A percentile compares a stretch with the other conserved stretches of the same genome.
These are phyloP conservation scores for Lepidothrix coronata DNA, from an alignment of 2,113 vertebrate species.

Conservation along the genomic window DNA sequence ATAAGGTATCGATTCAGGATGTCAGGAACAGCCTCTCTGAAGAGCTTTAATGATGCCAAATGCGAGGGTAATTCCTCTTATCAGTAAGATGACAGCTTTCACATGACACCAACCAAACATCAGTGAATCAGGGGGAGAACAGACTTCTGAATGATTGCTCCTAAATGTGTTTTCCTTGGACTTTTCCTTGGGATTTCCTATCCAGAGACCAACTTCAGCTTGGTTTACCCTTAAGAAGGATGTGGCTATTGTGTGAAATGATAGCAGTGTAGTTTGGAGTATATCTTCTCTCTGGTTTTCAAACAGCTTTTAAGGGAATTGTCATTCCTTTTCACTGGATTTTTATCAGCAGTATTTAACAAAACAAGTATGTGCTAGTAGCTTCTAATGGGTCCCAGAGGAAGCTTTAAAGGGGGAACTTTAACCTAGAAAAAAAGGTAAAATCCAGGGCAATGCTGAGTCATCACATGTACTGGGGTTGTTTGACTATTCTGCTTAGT, in stretches of 20 bases:
- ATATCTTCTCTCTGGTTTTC: background rate
- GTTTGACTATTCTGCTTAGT: background rate
- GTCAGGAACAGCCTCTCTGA: background rate
- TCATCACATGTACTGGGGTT: background rate
- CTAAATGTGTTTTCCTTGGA: background rate
- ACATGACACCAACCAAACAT: background rate
- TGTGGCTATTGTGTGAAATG: background rate
- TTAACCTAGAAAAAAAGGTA: constrained; percentile 2
- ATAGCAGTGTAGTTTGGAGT: background rate
- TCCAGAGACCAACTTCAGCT: background rate
- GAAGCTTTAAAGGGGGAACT: constrained; percentile 5
- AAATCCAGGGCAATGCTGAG: constrained; percentile 4
- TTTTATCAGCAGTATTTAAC: background rate
- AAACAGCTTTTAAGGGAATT: background rate
- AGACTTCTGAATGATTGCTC: background rate
- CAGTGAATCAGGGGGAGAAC: background rate
- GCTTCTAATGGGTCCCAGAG: background rate
- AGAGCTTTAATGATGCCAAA: background rate
- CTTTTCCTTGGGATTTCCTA: background rate
- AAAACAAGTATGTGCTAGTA: background rate
- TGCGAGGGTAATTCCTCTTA: background rate
- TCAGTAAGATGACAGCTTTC: background rate
- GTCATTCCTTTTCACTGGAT: background rate
- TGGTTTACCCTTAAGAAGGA: background rate
- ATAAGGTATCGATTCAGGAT: background rate